These are phyloP conservation scores for Kryptolebias ocellatus DNA, from an alignment of 2,797 vertebrate species.

Conservation along the genomic window DNA sequence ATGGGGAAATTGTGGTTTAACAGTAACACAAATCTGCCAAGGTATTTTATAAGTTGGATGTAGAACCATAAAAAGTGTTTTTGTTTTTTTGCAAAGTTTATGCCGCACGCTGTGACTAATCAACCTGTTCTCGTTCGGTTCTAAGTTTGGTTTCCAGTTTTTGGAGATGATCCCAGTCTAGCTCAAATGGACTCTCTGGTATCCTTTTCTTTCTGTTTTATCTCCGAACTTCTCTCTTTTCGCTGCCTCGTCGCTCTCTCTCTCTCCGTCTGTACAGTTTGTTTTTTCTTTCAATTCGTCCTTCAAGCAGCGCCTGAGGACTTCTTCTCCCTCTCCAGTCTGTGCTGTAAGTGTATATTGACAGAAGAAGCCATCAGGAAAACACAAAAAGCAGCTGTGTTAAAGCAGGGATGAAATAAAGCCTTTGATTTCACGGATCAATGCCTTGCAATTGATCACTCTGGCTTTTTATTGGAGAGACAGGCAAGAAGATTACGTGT, in stretches of 20 bases:
- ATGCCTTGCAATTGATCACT: conserved; percentile 64
- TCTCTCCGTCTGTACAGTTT: conserved; percentile 35
- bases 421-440: conserved; percentile 76
- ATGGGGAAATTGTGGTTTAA: conserved; percentile 21
- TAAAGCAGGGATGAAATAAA: conserved; percentile 44
- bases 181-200: conserved; percentile 28
- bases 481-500: conserved; percentile 52
- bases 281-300: conserved; percentile 58
- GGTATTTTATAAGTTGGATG: conserved; percentile 17
- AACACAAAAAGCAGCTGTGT: conserved; percentile 21
- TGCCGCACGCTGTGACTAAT: conserved; percentile 32
- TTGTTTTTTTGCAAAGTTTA: neutral
- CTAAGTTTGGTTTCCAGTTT: conserved; percentile 37
- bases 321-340: conserved; percentile 29
- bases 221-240: conserved; percentile 32
- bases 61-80: neutral
- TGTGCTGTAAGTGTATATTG: conserved; percentile 34
- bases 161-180: conserved; percentile 54
- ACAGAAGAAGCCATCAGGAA: conserved; percentile 16
- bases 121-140: conserved; percentile 40
- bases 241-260: conserved; percentile 41
- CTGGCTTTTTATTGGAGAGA: conserved; percentile 43
- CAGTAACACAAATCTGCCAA: conserved; percentile 12
- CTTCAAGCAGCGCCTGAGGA: conserved; percentile 57
- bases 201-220: conserved; percentile 41